Base-by-base conservation (phyloP, 1,140 invertebrate species). In the Leptinotarsa defecta region DNA sequence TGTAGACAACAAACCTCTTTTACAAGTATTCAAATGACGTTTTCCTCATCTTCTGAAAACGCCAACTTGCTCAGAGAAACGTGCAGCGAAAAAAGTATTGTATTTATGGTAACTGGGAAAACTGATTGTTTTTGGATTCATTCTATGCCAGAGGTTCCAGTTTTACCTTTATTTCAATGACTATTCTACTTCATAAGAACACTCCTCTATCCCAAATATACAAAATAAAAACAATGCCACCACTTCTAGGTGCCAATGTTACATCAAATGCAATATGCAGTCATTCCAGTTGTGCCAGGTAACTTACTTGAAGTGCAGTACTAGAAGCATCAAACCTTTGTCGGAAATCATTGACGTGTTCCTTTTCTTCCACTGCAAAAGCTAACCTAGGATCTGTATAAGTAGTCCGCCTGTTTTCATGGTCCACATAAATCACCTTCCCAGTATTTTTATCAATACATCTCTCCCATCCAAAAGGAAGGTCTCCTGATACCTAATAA, bases 381-480 rank as follows among this genome's bases (percentile, higher is more conserved):
- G 96, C 96, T 74, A 98, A 84, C 77, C 96, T 87, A 57, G 96
- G 96, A 87, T 96, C 95, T 4, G 92, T 91, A 81, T 92, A 95
- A 0, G 94, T 95, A 68, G 90, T 92, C 76, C 92, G 92, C 57
- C 91, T 88, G 80, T 93, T 94, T 74, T 91, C 89, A 77, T 94
- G 92, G 82, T 95, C 91, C 6, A 91, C 86, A 84, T 90, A 94
- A 72, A 92, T 84, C 71, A 90, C 84, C 79, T 92, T 90, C 13
- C 93, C 94, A 17, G 81, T 84, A 80, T 91, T 89, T 74, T 93
- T 91, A 81, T 91, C 90, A 24, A 93, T 86, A 78, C 91, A 90
- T 84, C 91, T 93, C 79, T 93, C 91, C 96, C 96, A 98, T n/a
- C 95, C 95, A 86, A 92, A 91, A 0, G 96, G 96, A 64, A 98